Base-by-base conservation (phyloP, 2,797 vertebrate genomes). In the Micropoecilia bifurca region DNA sequence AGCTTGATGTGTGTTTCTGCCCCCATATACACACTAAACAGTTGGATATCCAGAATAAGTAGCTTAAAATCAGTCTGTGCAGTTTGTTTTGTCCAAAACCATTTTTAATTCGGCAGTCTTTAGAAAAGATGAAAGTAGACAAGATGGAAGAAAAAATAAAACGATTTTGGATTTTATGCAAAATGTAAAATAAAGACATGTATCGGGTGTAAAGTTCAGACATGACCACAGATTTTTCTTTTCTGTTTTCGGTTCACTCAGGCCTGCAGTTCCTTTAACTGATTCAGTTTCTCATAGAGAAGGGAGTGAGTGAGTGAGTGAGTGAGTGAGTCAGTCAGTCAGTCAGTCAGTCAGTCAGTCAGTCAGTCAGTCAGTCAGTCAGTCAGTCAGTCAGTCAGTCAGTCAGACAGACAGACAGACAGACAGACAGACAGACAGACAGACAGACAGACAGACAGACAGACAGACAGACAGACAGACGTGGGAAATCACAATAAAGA, bases 141-240 rank as follows among this genome's bases (percentile, higher is more conserved):
- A 36, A 72, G 53, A n/a, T 43, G 46, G 43, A 20, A 45, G 16
- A 48, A 50, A 76, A n/a, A 39, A 36, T 68, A 30, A 43, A 41
- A 73, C 69, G 74, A 77, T 80, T 71, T 66, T 28, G 78, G 69
- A 86, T 87, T 88, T 89, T 73, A 78, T 79, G 45, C 57, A 30
- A 77, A 76, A 76, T 87, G 30, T 73, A 61, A 83, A 83, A 88
- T 92, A 90, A 91, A 86, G 84, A 72, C 81, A 74, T 83, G 83
- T 84, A 89, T 89, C 87, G 10, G 14, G 74, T 30, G 20, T 43
- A 69, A 41, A 83, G 45, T 61, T n/a, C 74, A 25, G 76, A 86
- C 73, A 84, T 90, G 82, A 84, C 63, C 13, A 0, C 47, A 1
- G 7, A 61, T 50, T 48, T 20, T 46, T 47, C 16, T 18, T 16